Base-by-base conservation (phyloP, 2,113 vertebrate species). In the Mixornis gularis region DNA sequence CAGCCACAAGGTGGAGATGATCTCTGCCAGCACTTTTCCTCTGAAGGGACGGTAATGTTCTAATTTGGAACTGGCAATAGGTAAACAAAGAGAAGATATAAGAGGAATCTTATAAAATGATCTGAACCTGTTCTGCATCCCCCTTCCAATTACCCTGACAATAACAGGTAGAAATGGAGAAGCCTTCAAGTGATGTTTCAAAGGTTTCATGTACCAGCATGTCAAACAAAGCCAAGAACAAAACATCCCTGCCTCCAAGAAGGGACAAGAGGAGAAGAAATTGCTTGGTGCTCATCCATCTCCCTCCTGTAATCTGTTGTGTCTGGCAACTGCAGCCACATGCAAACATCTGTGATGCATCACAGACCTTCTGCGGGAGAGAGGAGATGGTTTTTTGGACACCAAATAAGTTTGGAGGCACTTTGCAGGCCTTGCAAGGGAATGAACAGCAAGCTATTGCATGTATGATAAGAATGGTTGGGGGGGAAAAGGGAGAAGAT, bases 261-360 rank as follows among this genome's bases (percentile, higher is more conserved):
- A 77, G 22, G 13, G 34, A 29, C 20, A 32, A 1, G 11, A 51
- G 24, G 24, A 77, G 30, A 53, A 68, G 56, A 36, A 32, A 72
- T 66, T 64, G 9, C 22, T 71, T n/a, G 4, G n/a, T 68, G 76
- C 11, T 76, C 43, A 46, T 38, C 68, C 79, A 49, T 41, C 68
- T 91, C 51, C 55, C 82, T 91, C 43, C 71, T 32, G 15, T 77
- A 64, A 88, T 85, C 88, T 91, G 16, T 65, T 87, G 48, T 58
- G 70, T 52, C 55, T 92, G 82, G 63, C 36, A 29, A 48, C 76
- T 72, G 91, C 77, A 68, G 90, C 64, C 71, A 53, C 8, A 1
- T 74, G 88, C 89, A 92, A 77, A 94, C 93, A 95, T 95, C 95
- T 97, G 95, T 87, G 68, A 94, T 62, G 72, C 71, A 94, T 92